phyloP scores from a whole-genome alignment of 2,888 invertebrate genomes.

The Hirtodrosophila alboralis region DNA sequence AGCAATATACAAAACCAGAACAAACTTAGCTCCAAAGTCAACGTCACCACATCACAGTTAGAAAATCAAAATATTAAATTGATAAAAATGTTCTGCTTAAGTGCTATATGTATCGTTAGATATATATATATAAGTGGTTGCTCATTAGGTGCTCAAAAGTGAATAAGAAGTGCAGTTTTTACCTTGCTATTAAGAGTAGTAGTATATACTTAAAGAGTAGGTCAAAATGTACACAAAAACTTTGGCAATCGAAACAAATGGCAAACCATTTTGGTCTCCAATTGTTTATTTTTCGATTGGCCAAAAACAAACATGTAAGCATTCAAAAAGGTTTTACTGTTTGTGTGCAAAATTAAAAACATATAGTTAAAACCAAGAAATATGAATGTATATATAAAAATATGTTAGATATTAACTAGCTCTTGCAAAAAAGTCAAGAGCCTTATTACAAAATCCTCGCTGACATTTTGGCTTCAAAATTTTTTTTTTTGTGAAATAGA shows the following conservation, averaged over 20 bases:
- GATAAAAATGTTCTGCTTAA: slow-evolving; percentile 68
- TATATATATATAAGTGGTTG: slow-evolving; percentile 49
- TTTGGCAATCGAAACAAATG: slow-evolving; percentile 26
- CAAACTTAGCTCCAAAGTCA: slow-evolving; percentile 60
- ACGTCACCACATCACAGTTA: slow-evolving; percentile 81
- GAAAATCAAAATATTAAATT: slow-evolving; percentile 47
- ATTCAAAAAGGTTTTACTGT: slow-evolving; percentile 72
- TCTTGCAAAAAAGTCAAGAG: slow-evolving; percentile 43
- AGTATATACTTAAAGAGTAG: slow-evolving; percentile 56
- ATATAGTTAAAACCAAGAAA: slow-evolving; percentile 31
- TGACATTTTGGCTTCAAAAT: slow-evolving; percentile 57
- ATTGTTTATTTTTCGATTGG: slow-evolving; percentile 31
- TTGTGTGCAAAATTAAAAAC: slow-evolving; percentile 63
- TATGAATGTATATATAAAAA: slow-evolving; percentile 16
- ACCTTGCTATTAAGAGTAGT: slow-evolving; percentile 63
- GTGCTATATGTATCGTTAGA: slow-evolving; percentile 39
- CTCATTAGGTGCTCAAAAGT: slow-evolving; percentile 71
- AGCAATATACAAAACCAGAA: slow-evolving; percentile 68
- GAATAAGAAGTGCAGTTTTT: slow-evolving; percentile 66
- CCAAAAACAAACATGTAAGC: slow-evolving; percentile 80
- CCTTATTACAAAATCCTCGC: slow-evolving; percentile 65
- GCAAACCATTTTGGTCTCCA: slow-evolving; percentile 15
- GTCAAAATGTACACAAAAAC: slow-evolving; percentile 57
- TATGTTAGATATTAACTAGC: slow-evolving; percentile 15
- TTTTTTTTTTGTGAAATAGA: slow-evolving; percentile 63